Evolutionary conservation across 1,140 invertebrate genomes (phyloP).

Genomic region (Bicyclus anynana): DNA sequence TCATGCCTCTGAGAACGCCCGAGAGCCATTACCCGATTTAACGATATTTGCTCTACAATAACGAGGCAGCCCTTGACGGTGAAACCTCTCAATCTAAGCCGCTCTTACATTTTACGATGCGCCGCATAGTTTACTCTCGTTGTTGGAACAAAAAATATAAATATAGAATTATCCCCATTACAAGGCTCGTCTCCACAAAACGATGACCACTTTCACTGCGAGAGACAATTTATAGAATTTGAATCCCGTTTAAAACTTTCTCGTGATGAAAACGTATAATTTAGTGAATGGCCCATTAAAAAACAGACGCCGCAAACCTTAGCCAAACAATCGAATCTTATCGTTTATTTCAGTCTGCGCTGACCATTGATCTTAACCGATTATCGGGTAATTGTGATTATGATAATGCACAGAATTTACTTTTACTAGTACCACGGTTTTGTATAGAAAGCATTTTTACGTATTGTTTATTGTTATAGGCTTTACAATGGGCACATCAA

Average conservation of each 20-base stretch:
- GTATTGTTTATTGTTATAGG: conserved; percentile 47
- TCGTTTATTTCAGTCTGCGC: conserved; percentile 44
- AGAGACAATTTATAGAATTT: conserved; percentile 56
- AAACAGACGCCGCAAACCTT: conserved; percentile 52
- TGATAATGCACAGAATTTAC: conserved; percentile 62
- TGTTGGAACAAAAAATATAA: conserved; percentile 16
- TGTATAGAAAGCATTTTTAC: conserved; percentile 58
- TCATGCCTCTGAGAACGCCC: conserved; percentile 37
- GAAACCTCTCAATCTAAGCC: conserved; percentile 38
- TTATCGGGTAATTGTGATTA: conserved; percentile 57
- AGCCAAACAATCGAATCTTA: conserved; percentile 55
- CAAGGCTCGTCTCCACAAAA: conserved; percentile 27
- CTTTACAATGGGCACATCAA: conserved; percentile 37
- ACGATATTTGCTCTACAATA: conserved; percentile 56
- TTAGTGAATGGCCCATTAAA: conserved; percentile 60
- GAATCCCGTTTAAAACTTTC: conserved; percentile 65
- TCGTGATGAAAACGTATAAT: conserved; percentile 65
- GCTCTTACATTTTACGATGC: conserved; percentile 26
- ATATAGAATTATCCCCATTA: conserved; percentile 15
- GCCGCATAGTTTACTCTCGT: conserved; percentile 8
- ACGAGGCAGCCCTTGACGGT: conserved; percentile 38
- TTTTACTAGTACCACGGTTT: conserved; percentile 48
- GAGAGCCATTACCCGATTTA: conserved; percentile 45
- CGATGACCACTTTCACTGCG: conserved; percentile 53
- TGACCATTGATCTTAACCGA: conserved; percentile 47